Evolutionary conservation across 2,113 vertebrate genomes (phyloP).

Genomic region (Bungarus multicinctus): DNA sequence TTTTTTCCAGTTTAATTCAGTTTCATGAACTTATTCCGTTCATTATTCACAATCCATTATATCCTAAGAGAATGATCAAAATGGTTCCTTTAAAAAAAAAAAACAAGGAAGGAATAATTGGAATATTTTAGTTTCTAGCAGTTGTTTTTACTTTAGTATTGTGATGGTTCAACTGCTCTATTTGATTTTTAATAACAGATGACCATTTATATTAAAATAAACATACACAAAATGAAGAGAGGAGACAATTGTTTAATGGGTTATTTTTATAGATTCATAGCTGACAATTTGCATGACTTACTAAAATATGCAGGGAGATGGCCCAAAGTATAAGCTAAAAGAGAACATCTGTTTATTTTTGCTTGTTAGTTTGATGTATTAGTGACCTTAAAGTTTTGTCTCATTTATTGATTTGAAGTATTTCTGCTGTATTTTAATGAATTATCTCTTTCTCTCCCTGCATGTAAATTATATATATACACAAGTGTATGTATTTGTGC

Average conservation of each 20-base stretch:
- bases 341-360: background rate
- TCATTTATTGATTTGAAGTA: background rate
- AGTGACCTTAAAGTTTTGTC: background rate
- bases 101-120: background rate
- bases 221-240: background rate
- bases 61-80: background rate
- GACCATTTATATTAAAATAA: background rate
- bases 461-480: no score
- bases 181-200: background rate
- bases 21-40: background rate
- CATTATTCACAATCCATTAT: background rate
- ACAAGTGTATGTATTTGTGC: no score
- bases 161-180: background rate
- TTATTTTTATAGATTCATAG: background rate
- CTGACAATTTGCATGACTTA: background rate
- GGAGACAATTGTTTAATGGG: background rate
- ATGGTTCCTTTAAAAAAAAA: background rate
- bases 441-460: background rate
- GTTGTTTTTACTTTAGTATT: background rate
- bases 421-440: background rate
- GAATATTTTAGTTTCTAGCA: background rate
- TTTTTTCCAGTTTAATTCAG: background rate
- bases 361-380: background rate
- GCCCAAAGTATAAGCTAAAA: background rate
- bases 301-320: background rate